Evolutionary conservation across 2,113 vertebrate species (phyloP), one percentile per base, ranked within the genome.

Genomic region (Eulemur macaco): DNA sequence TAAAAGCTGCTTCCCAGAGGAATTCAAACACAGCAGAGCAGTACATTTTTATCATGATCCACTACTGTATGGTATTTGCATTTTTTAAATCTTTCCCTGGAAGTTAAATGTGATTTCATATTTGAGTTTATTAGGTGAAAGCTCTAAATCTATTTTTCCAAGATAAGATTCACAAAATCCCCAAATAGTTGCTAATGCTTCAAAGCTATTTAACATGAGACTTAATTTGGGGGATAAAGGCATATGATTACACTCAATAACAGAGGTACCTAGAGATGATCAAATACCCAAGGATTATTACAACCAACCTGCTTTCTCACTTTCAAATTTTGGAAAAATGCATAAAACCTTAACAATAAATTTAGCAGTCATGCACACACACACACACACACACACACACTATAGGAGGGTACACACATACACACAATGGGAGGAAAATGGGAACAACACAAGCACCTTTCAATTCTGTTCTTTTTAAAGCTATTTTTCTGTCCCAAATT

Each of bases 1-100:
- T 58, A 45, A 89, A 81, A 34, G 76, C 50, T 25, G 20, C 25
- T 92, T 31, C 42, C 8, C 3, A 88, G 34, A 88, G 34, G 45
- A 73, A 92, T 76, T 96, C 52, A 18, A 77, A 29, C 54, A 88
- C 21, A 95, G 37, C 10, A 29, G 12, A 63, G 3, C 0, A 73
- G 2, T n/a, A 23, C 18, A 29, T 64, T 47, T 50, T 25, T 89
- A 85, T 81, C 90, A 27, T 1, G 52, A 82, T 0, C 5, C 50
- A 92, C 69, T 96, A 31, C 31, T 80, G 23, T 42, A 37, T 56
- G 8, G 13, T 82, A 94, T 96, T 92, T 97, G 60, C 45, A 90
- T 94, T 74, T 74, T 84, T 76, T 34, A 64, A 95, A 87, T 94
- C 86, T 97, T 56, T 85, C 50, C n/a, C 42, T 95, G 83, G 97